These are phyloP conservation scores for Hipposideros armiger DNA, from an alignment of 2,113 vertebrate genomes.

Conservation along the genomic window DNA sequence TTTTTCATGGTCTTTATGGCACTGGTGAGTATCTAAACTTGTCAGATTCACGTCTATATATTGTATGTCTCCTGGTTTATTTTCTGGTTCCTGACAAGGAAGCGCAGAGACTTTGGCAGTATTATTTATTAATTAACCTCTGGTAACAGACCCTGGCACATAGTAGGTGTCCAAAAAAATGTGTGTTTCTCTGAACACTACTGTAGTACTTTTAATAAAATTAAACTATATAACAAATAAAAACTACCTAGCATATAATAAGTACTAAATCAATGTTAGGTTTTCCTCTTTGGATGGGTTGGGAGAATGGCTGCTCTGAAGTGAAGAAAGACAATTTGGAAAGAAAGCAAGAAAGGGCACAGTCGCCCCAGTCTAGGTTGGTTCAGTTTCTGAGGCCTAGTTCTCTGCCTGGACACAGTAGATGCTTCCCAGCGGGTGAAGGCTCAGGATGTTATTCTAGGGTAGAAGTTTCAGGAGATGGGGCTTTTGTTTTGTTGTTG, in stretches of 20 bases:
- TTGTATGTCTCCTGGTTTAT: background rate
- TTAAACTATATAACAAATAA: background rate
- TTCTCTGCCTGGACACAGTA: background rate
- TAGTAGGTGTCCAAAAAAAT: background rate
- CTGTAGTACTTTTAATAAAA: background rate
- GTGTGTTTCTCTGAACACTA: background rate
- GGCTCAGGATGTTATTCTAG: background rate
- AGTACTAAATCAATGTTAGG: background rate
- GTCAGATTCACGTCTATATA: background rate
- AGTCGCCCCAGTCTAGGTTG: background rate
- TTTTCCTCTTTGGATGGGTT: background rate
- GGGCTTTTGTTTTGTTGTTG: too few relatives aligned
- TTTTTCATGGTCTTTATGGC: background rate
- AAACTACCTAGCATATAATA: background rate
- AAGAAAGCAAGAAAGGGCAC: background rate
- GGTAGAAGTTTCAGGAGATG: background rate
- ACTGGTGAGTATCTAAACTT: background rate
- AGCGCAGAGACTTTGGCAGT: background rate
- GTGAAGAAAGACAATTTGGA: background rate
- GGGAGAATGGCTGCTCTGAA: background rate
- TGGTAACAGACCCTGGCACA: background rate
- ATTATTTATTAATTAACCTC: background rate
- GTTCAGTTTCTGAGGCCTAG: background rate
- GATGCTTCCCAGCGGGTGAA: background rate
- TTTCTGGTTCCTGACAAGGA: background rate